Percentiles rank a stretch among this genome's conserved stretches.
Evolutionary conservation across 2,113 vertebrate species (phyloP).

Genomic region (Rhinoderma darwinii): DNA sequence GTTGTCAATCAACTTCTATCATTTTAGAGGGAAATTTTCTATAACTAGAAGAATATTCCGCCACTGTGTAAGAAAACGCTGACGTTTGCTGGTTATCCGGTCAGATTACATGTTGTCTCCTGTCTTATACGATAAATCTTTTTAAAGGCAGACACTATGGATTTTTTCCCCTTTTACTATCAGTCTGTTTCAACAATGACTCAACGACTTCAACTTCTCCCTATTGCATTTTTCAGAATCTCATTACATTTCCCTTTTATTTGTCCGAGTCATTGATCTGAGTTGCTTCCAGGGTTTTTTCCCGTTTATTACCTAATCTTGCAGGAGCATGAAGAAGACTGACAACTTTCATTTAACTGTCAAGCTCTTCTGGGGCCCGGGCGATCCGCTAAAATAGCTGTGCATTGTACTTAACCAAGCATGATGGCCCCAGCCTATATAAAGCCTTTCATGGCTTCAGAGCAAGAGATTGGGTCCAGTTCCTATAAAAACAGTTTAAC

Average conservation of each 20-base stretch:
- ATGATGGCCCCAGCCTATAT: slow-evolving; percentile 49
- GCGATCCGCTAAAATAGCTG: slow-evolving; percentile 51
- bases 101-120: too few species aligned
- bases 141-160: slow-evolving; percentile 35
- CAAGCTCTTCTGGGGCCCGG: slow-evolving; percentile 51
- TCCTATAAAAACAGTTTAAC: slow-evolving; percentile 62
- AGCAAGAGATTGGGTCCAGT: slow-evolving; percentile 46
- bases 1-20: background rate
- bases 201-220: background rate
- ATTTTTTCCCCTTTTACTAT: slow-evolving; percentile 38
- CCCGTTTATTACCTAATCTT: slow-evolving; percentile 49
- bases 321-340: slow-evolving; percentile 25
- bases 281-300: slow-evolving; percentile 38
- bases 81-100: background rate
- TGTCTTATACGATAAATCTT: slow-evolving; percentile 18
- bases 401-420: slow-evolving; percentile 59
- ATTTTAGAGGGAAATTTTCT: background rate
- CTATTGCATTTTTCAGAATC: slow-evolving; percentile 45
- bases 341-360: slow-evolving; percentile 62
- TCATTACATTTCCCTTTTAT: slow-evolving; percentile 45
- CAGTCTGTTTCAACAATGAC: slow-evolving; percentile 47
- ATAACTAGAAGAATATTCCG: background rate
- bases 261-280: slow-evolving; percentile 52
- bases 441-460: slow-evolving; percentile 57
- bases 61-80: background rate